Evolutionary conservation across 2,888 invertebrate species (phyloP), one percentile per base, ranked within the genome.

Genomic region (Cantharis rustica): DNA sequence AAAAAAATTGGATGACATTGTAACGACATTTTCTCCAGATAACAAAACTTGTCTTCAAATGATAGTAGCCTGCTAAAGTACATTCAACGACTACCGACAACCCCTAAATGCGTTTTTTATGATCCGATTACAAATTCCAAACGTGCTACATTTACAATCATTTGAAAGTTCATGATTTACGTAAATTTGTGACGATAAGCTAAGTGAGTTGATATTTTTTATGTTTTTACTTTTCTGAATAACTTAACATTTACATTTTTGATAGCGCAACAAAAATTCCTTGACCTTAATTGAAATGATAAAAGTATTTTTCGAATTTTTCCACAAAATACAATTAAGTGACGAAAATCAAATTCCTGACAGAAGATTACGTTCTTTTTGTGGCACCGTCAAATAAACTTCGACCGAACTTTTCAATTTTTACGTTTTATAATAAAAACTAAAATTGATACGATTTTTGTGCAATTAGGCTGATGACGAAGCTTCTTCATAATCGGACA

Each of bases 91-190:
- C 75, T 75, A 75, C 75, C 71, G 68, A 75, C 72, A 72, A 66
- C 75, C 72, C 26, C 69, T 73, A 61, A 76, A 76, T 76, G 72
- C 72, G 27, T 76, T 76, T 69, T 76, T 76, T 76, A 76, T 64
- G 72, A 61, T 61, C 64, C 26, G 69, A 75, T 75, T 72, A 75
- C 72, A 47, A 70, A 69, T 62, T 63, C 62, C 62, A 63, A 63
- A 23, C 73, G 74, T 74, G 69, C 47, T 64, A 73, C 62, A 74
- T 74, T 74, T 63, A 66, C 63, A 73, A 74, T 68, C 68, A 70
- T 70, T 74, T 63, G 16, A 27, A 69, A 16, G 62, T 62, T 70
- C 16, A 27, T 15, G 62, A 64, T 47, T 69, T 17, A 31, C 15
- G 17, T 31, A 69, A 69, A 61, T 47, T 16, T 47, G 31, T 17